Conservation (phyloP, 2,113 vertebrate genomes). For the Ictidomys tridecemlineatus region DNA sequence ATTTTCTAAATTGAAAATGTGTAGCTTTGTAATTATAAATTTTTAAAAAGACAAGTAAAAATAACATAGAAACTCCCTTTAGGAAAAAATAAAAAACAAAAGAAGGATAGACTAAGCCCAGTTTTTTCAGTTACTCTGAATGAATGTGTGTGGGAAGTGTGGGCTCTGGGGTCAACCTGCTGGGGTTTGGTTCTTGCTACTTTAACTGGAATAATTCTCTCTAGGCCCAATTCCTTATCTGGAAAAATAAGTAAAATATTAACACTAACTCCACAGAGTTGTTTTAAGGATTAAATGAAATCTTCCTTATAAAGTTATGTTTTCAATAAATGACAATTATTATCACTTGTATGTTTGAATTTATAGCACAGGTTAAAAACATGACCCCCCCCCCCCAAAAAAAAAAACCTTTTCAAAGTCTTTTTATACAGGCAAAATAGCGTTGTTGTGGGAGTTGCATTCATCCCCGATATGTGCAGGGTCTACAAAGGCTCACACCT, state of each 20-base stretch:
- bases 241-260: slow-evolving; percentile 23
- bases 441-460: not conserved
- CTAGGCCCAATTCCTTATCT: not conserved
- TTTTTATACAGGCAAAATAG: slow-evolving; percentile 1
- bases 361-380: slow-evolving; percentile 7
- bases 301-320: not conserved
- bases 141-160: not conserved
- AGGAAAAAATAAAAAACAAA: slow-evolving; percentile 56
- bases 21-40: slow-evolving; percentile 57
- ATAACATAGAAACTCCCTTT: slow-evolving; percentile 48
- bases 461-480: not conserved
- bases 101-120: not conserved
- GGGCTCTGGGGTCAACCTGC: not conserved
- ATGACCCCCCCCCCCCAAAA: not conserved
- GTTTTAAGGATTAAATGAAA: slow-evolving; percentile 30
- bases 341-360: not conserved
- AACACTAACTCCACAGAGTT: not conserved
- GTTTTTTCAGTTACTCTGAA: not conserved
- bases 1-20: slow-evolving; percentile 57
- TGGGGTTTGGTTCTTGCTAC: not conserved
- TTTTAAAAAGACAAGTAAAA: slow-evolving; percentile 39
- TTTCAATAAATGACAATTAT: not conserved
- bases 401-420: not conserved
- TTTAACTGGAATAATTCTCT: not conserved
- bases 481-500: not conserved